These are phyloP conservation scores for Strigamia crassipes DNA, from an alignment of 2,888 invertebrate genomes.

Conservation along the genomic window DNA sequence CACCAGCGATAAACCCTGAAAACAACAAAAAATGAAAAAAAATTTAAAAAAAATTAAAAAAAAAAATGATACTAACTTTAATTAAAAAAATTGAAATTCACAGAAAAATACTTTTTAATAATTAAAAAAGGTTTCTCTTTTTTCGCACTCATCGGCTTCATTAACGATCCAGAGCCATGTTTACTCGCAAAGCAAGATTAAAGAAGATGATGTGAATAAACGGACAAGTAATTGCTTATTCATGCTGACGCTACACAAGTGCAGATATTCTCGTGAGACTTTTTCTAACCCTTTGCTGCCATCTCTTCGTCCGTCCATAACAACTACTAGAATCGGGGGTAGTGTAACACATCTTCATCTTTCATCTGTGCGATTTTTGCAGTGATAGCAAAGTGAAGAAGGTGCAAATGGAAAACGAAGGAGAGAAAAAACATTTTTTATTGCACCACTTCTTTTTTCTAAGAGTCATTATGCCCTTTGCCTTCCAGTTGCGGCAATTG, in stretches of 20 bases:
- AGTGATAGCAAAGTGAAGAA: neutral
- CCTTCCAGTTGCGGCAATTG: neutral
- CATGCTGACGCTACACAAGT: neutral
- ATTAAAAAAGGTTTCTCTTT: neutral
- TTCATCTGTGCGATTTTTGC: neutral
- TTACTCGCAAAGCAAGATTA: neutral
- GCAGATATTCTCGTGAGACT: neutral
- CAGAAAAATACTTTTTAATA: constrained; percentile 14
- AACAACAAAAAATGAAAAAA: neutral
- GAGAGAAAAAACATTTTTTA: neutral
- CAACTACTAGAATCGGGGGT: neutral
- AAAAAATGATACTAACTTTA: constrained; percentile 48
- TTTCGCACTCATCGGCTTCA: neutral
- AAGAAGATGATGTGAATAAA: neutral
- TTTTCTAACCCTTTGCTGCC: neutral
- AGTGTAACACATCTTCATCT: neutral
- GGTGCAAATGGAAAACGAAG: neutral
- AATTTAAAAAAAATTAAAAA: constrained; percentile 44
- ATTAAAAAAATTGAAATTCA: neutral
- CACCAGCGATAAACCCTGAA: constrained; percentile 79
- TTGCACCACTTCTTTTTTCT: neutral
- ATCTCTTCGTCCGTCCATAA: neutral
- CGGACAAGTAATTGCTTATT: neutral
- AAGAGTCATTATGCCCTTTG: neutral
- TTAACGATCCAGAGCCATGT: neutral